These are phyloP conservation scores for Brachionus paranguensis DNA, from an alignment of 1,140 invertebrate species.

Conservation along the genomic window DNA sequence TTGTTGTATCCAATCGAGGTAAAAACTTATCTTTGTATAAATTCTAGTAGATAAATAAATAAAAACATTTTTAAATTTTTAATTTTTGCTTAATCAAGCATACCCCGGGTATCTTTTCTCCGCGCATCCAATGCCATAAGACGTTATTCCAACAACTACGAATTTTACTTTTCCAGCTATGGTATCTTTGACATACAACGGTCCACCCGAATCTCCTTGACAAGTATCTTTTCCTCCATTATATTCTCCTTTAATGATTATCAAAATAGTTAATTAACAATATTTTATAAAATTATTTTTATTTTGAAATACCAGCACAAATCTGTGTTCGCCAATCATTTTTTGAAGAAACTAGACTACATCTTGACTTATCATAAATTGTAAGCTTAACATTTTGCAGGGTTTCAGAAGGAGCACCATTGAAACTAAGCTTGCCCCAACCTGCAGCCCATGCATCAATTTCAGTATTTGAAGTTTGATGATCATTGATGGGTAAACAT, in stretches of 20 bases:
- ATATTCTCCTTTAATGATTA: conserved; percentile 44
- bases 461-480: background rate
- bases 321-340: conserved; percentile 29
- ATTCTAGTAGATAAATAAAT: background rate
- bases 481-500: background rate
- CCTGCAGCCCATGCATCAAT: background rate
- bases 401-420: background rate
- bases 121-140: conserved; percentile 2
- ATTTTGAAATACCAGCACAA: background rate
- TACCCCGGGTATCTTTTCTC: background rate
- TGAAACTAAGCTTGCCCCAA: background rate
- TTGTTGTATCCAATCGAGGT: background rate
- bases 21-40: background rate
- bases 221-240: conserved; percentile 38
- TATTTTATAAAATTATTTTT: background rate
- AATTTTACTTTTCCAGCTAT: background rate
- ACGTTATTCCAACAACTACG: background rate
- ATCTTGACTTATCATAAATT: background rate
- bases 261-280: no score
- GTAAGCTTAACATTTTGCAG: conserved; percentile 20
- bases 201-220: conserved; percentile 66
- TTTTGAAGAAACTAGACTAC: background rate
- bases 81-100: background rate
- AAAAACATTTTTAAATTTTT: background rate
- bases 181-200: conserved; percentile 49